These are phyloP conservation scores for Caenorhabditis remanei DNA, from an alignment of 1,140 invertebrate genomes.

Conservation along the genomic window DNA sequence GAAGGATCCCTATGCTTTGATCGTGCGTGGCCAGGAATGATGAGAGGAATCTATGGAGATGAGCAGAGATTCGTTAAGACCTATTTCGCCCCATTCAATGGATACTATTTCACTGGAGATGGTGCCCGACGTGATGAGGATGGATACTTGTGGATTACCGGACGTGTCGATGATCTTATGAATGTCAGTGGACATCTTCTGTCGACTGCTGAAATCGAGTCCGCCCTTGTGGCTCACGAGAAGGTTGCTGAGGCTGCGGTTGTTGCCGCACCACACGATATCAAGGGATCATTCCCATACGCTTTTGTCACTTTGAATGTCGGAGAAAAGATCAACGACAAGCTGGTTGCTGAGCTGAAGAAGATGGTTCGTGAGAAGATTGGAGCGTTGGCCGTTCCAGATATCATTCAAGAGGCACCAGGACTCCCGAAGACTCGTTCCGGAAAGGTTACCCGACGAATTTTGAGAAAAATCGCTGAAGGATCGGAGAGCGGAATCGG, in stretches of 20 bases:
- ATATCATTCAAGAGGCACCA: constrained; percentile 88
- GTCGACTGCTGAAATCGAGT: constrained; percentile 94
- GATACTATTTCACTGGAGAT: constrained; percentile 96
- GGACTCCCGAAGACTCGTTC: constrained; percentile 95
- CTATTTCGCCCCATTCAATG: constrained; percentile 91
- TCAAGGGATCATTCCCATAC: constrained; percentile 96
- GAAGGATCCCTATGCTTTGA: constrained; percentile 83
- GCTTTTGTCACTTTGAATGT: constrained; percentile 91
- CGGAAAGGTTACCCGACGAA: constrained; percentile 92
- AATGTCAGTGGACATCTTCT: constrained; percentile 97
- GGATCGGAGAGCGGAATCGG: constrained; percentile 89
- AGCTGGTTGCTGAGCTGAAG: constrained; percentile 70
- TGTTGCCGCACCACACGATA: constrained; percentile 89
- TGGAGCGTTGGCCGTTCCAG: constrained; percentile 92
- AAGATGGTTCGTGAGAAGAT: constrained; percentile 88
- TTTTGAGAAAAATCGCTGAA: constrained; percentile 90
- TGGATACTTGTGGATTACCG: constrained; percentile 96
- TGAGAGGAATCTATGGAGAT: constrained; percentile 92
- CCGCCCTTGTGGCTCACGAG: constrained; percentile 83
- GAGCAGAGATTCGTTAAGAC: constrained; percentile 88
- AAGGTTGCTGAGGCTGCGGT: constrained; percentile 92
- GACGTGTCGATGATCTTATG: constrained; percentile 95
- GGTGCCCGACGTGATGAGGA: constrained; percentile 92
- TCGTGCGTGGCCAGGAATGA: constrained; percentile 95
- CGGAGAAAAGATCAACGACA: constrained; percentile 60